Base-by-base conservation (phyloP, 2,113 vertebrate species). In the Gallinago jamesoni region DNA sequence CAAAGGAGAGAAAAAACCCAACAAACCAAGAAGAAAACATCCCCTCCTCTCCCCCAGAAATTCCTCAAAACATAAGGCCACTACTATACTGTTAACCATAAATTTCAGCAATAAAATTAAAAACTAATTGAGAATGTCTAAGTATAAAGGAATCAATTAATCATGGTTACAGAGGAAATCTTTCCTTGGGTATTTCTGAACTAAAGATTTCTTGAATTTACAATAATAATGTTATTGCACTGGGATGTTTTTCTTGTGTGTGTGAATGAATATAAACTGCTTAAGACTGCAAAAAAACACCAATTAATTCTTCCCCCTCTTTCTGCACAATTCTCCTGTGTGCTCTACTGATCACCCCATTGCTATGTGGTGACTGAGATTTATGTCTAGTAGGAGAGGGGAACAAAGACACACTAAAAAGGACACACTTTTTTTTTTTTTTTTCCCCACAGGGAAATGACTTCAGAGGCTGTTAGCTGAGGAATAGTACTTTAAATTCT, bases 371-470 rank as follows among this genome's bases (percentile, higher is more conserved):
- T 68, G 43, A 57, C 13, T 62, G 33, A 45, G 12, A 78, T 81
- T 81, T 84, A 12, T 64, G 10, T n/a, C 19, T n/a, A 14, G 5
- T 56, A 56, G 33, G 20, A 69, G 27, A 53, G 48, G 18, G 4
- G 4, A 91, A 88, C 10, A 1, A 50, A 19, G 15, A 68, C 8
- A 67, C 7, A 30, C 1, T 37, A 21, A 59, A 78, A 64, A 47
- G 1, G 1, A 11, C 0, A 1, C 22, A 48, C 48, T 22, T 21
- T 23, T 12, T 18, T 48, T 16, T n/a, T 72, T 68, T 60, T 48
- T 16, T n/a, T 72, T 68, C 56, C 3, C 4, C 10, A 33, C 9
- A 27, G 4, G 7, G 19, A 67, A 75, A 63, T 60, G 2, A 22
- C 2, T 87, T 56, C 17, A 62, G 28, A 85, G 16, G 9, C 9